Percentiles rank a stretch among this genome's conserved stretches.
Conservation (phyloP, 2,797 vertebrate species). For the Labroides dimidiatus region DNA sequence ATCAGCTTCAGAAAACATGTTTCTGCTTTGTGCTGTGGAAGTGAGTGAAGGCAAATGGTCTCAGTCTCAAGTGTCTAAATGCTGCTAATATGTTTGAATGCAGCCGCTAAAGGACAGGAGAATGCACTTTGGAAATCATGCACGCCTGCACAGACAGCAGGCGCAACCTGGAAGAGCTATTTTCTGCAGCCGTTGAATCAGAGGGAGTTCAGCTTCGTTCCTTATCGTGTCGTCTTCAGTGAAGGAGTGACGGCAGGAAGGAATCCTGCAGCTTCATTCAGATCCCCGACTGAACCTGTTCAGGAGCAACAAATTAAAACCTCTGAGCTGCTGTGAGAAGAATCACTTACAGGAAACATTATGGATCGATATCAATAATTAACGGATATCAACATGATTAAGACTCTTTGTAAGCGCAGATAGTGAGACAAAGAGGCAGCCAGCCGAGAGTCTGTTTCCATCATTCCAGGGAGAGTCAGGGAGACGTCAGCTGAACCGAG, state of each 20-base stretch:
- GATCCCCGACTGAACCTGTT: too few species aligned
- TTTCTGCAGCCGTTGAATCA: slow-evolving; percentile 18
- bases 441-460: too few species aligned
- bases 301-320: too few species aligned
- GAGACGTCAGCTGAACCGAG: too few species aligned
- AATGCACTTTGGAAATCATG: slow-evolving; percentile 46
- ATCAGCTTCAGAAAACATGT: slow-evolving; percentile 34
- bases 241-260: neutral
- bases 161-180: neutral
- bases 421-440: too few species aligned
- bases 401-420: too few species aligned
- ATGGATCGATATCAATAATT: too few species aligned
- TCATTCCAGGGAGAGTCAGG: too few species aligned
- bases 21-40: slow-evolving; percentile 17
- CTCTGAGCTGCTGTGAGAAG: too few species aligned
- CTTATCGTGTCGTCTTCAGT: neutral
- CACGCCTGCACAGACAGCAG: slow-evolving; percentile 32
- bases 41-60: slow-evolving; percentile 29
- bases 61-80: slow-evolving; percentile 47
- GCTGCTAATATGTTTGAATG: slow-evolving; percentile 39
- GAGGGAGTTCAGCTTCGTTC: slow-evolving; percentile 1
- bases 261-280: neutral
- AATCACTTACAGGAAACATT: too few species aligned
- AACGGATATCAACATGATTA: too few species aligned
- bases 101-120: slow-evolving; percentile 30